Percentiles rank a stretch among this genome's conserved stretches.
Conservation (phyloP, 2,113 vertebrate species). For the Muntiacus muntjak region DNA sequence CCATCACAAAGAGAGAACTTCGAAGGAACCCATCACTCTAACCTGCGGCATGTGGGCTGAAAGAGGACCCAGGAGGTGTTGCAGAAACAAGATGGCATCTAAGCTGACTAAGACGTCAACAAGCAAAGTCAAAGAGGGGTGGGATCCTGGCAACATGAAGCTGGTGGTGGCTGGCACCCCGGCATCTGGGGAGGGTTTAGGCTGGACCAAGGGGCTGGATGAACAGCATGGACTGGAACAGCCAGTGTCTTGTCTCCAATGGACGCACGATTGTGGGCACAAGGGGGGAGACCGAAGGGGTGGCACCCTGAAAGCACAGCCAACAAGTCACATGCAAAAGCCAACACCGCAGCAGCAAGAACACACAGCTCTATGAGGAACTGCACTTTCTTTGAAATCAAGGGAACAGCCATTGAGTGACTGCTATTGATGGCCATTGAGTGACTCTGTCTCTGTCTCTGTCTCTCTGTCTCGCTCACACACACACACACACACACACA, state of each 20-base stretch:
- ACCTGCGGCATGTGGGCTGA: neutral
- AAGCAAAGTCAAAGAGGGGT: neutral
- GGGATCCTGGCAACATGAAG: neutral
- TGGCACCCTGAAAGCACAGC: neutral
- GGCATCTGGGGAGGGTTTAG: neutral
- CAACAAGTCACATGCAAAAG: neutral
- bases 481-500: neutral
- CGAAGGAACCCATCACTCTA: fast-evolving
- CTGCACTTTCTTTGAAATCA: neutral
- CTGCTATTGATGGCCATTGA: neutral
- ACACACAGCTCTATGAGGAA: neutral
- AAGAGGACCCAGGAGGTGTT: fast-evolving
- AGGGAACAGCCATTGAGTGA: neutral
- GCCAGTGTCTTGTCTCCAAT: fast-evolving
- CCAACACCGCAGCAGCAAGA: neutral
- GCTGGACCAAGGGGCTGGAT: neutral
- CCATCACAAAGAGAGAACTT: fast-evolving
- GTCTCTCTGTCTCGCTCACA: neutral
- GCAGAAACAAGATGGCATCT: neutral
- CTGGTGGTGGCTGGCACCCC: fast-evolving
- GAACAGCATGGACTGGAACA: neutral
- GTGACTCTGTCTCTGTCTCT: too few species aligned
- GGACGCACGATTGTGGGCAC: neutral
- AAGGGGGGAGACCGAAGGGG: neutral
- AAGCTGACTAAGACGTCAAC: neutral